Conservation (phyloP, 2,113 vertebrate genomes). For the Heterochromis multidens region DNA sequence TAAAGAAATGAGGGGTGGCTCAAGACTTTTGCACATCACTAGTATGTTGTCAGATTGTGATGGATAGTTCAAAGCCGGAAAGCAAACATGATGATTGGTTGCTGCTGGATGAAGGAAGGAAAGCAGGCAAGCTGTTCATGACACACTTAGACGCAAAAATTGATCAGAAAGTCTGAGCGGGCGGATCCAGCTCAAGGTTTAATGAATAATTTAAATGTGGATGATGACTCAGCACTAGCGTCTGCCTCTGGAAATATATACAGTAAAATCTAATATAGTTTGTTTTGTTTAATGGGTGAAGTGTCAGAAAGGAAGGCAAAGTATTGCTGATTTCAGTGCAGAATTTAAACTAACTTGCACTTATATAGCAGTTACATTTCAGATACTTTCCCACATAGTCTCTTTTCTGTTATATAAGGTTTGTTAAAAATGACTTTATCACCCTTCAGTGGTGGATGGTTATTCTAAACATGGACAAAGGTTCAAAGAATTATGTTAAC, state of each 20-base stretch:
- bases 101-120: not conserved
- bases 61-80: conserved; percentile 46
- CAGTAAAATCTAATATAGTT: conserved; percentile 21
- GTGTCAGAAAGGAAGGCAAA: not conserved
- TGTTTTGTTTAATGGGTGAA: conserved; percentile 18
- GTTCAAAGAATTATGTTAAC: not conserved
- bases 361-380: not conserved
- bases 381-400: not conserved
- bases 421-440: not conserved
- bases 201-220: conserved; percentile 75
- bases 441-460: not conserved
- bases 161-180: conserved; percentile 53
- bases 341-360: not conserved
- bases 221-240: conserved; percentile 64
- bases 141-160: conserved; percentile 44
- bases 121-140: not conserved
- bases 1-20: not conserved
- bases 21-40: not conserved
- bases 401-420: not conserved
- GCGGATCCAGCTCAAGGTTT: conserved; percentile 28
- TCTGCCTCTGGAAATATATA: conserved; percentile 29
- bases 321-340: not conserved
- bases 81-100: conserved; percentile 51
- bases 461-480: no score
- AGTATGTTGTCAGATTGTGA: conserved; percentile 27